Evolutionary conservation across 1,140 invertebrate genomes (phyloP), one percentile per base, ranked within the genome.

Genomic region (Drosophila paulistorum): DNA sequence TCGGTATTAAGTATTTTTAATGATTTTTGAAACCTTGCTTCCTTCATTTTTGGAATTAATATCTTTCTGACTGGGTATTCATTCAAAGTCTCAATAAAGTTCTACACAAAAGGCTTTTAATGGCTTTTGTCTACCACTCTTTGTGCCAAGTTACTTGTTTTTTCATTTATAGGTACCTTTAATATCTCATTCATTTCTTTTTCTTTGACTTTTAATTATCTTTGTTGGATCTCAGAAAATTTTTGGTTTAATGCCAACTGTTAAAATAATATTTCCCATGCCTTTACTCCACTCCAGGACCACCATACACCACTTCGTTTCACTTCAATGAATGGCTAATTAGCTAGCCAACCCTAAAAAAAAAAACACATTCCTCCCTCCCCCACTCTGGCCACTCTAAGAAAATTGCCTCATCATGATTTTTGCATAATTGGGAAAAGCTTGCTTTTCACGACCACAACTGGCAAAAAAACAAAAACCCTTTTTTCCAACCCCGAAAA

Each of bases 361-460:
- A 48, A 45, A 45, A 17, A 17, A 20, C 14, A 3, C 3, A 10
- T 11, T 20, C 14, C 7, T 9, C 7, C 7, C 14, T 7, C 45
- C 4, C 23, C 33, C 17, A 17, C 30, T 37, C 14, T 3, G 7
- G 5, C 14, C 7, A 5, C 33, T 33, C 33, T 10, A 66, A 71
- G 79, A 60, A 79, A 86, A 87, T 65, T 77, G 83, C 80, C 66
- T 77, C 74, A 89, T 87, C 83, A 89, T 87, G 76, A 80, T 83
- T 87, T 89, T 83, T 83, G 84, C 83, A 87, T 87, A 89, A 89
- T 83, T 84, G 87, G 74, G 58, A 77, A 83, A 71, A 86, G 79
- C 72, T 79, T 77, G 57, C 35, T 59, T 59, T 39, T 11, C 11
- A 37, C 33, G 35, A 59, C 57, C 57, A 39, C 57, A 59, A 59